Base-by-base conservation (phyloP, 2,888 invertebrate genomes). In the Caenorhabditis plicata region DNA sequence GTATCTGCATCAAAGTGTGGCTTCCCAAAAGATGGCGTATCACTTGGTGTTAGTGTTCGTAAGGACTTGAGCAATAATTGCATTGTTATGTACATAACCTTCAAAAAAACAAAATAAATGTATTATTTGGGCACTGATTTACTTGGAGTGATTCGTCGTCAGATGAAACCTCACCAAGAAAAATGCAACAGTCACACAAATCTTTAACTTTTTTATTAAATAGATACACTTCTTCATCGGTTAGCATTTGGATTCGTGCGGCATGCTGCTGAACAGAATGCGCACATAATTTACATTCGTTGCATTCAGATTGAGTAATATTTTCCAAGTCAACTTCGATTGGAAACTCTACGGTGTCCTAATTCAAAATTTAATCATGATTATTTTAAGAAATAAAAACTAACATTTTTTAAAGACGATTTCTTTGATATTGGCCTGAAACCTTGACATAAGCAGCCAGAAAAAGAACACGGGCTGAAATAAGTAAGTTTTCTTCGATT, bases 31-130 rank as follows among this genome's bases (percentile, higher is more conserved):
- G 38, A 43, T 11, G 55, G 55, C 17, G 44, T 40, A 5, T 49
- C 55, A 1, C 45, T 41, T 8, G 48, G 45, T 29, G 32, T 45
- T 15, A 51, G 20, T 1, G 48, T 48, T 11, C 62, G 47, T 1
- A 62, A 33, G 9, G 62, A 62, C 15, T 52, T 62, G 3, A 55
- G 29, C n/a, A 62, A 31, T 7, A 52, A 33, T 45, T 62, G 55
- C 51, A 55, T 51, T 3, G 51, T 62, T 8, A 45, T 47, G 38
- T 52, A 62, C n/a, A 56, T 19, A 2, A 53, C 48, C 47, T 60
- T 43, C 39, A 49, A 43, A 25, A 4, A 27, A n/a, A 26, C 29
- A 19, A 4, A 9, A 15, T 31, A 4, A 8, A 39, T 8, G 23
- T n/a, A 26, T 13, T 25, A 19, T 25, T 25, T 9, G 15, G 22